Conservation (phyloP, 2,888 invertebrate species). For the Spodoptera littoralis region DNA sequence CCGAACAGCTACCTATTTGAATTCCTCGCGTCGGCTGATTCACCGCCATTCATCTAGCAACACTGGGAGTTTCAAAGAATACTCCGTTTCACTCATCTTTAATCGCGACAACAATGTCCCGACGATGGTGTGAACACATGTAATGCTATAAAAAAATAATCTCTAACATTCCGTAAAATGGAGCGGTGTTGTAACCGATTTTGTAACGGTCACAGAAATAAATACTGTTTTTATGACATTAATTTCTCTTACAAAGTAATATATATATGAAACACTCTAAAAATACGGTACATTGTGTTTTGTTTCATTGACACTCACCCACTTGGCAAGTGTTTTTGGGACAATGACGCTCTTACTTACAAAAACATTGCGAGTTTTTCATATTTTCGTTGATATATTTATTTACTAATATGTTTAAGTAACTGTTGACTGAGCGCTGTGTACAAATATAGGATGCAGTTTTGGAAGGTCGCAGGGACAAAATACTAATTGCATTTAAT, state of each 20-base stretch:
- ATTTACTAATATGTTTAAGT: constrained; percentile 39
- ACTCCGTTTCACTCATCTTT: constrained; percentile 63
- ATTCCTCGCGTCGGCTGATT: constrained; percentile 29
- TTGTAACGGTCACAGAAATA: constrained; percentile 58
- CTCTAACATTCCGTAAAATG: constrained; percentile 61
- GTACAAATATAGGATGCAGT: constrained; percentile 15
- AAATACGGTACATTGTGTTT: constrained; percentile 64
- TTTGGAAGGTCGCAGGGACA: constrained; percentile 1
- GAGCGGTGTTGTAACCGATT: constrained; percentile 62
- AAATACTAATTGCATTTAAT: not conserved
- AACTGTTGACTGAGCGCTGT: not conserved
- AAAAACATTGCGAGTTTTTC: constrained; percentile 62
- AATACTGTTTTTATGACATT: constrained; percentile 61
- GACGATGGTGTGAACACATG: constrained; percentile 59
- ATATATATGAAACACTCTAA: constrained; percentile 56
- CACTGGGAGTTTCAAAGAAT: constrained; percentile 44
- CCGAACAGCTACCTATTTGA: constrained; percentile 23
- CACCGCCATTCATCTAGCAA: constrained; percentile 45
- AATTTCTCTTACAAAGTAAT: constrained; percentile 55
- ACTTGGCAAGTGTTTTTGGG: constrained; percentile 77
- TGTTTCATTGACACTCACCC: constrained; percentile 82
- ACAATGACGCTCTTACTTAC: constrained; percentile 64
- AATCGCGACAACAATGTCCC: constrained; percentile 66
- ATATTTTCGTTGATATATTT: constrained; percentile 56
- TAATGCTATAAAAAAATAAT: constrained; percentile 60